Evolutionary conservation across 2,113 vertebrate species (phyloP).

Genomic region (Setophaga kirtlandii): DNA sequence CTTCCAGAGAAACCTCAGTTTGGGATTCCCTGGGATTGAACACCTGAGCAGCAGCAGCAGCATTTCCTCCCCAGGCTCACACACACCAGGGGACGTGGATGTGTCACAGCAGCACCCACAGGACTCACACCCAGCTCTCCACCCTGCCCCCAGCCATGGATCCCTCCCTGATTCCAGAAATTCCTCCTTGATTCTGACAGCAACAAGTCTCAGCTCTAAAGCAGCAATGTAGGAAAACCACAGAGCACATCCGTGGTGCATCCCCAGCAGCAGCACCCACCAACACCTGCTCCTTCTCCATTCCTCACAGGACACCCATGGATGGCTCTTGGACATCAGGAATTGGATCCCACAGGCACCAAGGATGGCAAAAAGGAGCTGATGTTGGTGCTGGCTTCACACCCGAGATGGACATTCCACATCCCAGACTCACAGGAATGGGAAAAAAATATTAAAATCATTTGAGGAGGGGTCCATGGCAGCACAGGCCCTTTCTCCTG

Average conservation of each 20-base stretch:
- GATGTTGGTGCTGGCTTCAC: background rate
- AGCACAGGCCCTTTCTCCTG: background rate
- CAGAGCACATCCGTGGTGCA: fast-evolving
- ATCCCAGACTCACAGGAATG: background rate
- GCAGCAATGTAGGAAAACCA: fast-evolving
- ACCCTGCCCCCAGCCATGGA: background rate
- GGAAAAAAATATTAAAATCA: background rate
- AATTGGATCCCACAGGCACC: background rate
- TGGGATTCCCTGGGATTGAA: background rate
- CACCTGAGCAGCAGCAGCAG: background rate
- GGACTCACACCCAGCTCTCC: background rate
- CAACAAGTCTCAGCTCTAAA: background rate
- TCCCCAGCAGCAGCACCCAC: background rate
- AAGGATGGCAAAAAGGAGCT: background rate
- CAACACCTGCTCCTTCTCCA: background rate
- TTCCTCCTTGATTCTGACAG: background rate
- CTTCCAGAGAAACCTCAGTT: background rate
- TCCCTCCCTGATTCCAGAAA: fast-evolving
- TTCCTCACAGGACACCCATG: background rate
- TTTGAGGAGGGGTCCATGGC: fast-evolving
- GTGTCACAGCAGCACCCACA: background rate
- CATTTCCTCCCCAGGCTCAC: background rate
- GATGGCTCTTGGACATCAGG: background rate
- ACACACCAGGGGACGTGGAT: background rate
- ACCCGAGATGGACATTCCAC: background rate